Evolutionary conservation across 2,888 invertebrate genomes (phyloP).

Genomic region (Noctua fimbriata): DNA sequence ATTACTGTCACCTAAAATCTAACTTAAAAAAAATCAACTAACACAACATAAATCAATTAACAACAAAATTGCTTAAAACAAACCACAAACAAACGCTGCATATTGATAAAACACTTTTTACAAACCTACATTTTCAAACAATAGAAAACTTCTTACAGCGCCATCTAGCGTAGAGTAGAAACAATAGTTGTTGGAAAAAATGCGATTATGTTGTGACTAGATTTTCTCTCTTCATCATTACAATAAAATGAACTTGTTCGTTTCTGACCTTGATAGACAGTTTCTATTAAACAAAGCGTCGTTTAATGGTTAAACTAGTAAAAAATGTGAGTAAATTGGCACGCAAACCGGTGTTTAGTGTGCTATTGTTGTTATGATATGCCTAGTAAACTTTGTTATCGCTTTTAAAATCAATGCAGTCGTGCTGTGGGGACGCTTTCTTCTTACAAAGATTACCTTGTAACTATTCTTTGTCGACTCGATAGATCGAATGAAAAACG

Average conservation of each 20-base stretch:
- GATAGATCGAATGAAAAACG: background rate
- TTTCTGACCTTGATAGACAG: constrained; percentile 66
- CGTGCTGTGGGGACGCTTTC: constrained; percentile 2
- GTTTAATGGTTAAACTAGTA: constrained; percentile 45
- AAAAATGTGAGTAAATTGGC: constrained; percentile 50
- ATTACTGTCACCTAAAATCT: background rate
- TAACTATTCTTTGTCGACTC: background rate
- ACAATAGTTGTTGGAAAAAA: constrained; percentile 79
- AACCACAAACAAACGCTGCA: constrained; percentile 4
- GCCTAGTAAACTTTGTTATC: background rate
- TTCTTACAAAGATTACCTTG: background rate
- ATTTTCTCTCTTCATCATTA: constrained; percentile 70
- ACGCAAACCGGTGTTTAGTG: constrained; percentile 38
- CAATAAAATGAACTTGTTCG: constrained; percentile 54
- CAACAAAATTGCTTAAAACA: background rate
- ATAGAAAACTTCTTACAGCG: constrained; percentile 71
- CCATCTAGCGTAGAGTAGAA: constrained; percentile 84
- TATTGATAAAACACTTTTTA: constrained; percentile 11
- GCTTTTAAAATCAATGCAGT: constrained; percentile 12
- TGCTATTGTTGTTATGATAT: constrained; percentile 29
- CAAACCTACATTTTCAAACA: constrained; percentile 27
- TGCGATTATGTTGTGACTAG: constrained; percentile 44
- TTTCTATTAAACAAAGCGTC: constrained; percentile 65
- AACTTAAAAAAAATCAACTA: too few relatives aligned
- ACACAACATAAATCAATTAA: background rate